Conservation (phyloP, 2,113 vertebrate genomes). For the Morone chrysops region DNA sequence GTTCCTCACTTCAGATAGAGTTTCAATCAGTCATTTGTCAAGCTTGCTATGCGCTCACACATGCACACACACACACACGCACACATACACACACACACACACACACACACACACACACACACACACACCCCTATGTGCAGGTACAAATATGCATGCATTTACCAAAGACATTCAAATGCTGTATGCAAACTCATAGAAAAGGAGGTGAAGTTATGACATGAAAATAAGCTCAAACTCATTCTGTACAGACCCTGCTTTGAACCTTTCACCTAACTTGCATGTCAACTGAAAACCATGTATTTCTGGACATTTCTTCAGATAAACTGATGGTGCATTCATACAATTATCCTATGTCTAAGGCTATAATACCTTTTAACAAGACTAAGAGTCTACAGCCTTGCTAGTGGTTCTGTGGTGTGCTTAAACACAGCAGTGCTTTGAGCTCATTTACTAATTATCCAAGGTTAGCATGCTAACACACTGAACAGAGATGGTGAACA, state of each 20-base stretch:
- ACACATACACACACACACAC: not conserved
- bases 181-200: not conserved
- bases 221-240: not conserved
- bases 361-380: not conserved
- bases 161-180: not conserved
- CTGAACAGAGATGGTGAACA: no score
- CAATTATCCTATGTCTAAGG: not conserved
- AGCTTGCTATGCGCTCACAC: constrained; percentile 7
- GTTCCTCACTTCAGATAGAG: constrained; percentile 25
- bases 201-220: not conserved
- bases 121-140: not conserved
- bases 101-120: not conserved
- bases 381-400: not conserved
- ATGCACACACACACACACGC: not conserved
- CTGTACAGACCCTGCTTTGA: no score
- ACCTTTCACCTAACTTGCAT: not conserved
- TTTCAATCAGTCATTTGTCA: constrained; percentile 38
- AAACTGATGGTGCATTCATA: not conserved
- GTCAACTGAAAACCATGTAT: not conserved
- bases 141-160: not conserved
- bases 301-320: not conserved
- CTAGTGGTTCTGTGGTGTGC: not conserved
- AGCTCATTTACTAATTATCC: no score
- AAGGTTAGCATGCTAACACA: no score
- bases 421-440: not conserved